Evolutionary conservation across 2,113 vertebrate species (phyloP).

Genomic region (Holacanthus passer): DNA sequence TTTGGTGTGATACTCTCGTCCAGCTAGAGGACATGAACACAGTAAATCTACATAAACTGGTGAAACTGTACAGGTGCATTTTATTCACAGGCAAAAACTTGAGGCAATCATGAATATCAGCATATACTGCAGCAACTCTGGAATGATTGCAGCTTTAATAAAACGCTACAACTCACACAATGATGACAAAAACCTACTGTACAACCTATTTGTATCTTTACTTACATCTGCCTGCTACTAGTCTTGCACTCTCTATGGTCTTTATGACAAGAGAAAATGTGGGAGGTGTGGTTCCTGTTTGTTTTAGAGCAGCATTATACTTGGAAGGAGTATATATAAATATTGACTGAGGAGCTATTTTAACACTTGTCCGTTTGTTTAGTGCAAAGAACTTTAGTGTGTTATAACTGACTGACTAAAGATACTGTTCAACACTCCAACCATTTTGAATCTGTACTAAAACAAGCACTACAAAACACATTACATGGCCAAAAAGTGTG

Average conservation of each 20-base stretch:
- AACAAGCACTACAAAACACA: not conserved
- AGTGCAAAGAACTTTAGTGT: not conserved
- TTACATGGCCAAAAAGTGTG: not conserved
- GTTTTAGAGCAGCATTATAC: not conserved
- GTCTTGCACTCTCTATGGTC: conserved; percentile 43
- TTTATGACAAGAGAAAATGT: conserved; percentile 44
- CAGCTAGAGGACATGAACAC: not conserved
- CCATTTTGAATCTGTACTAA: not conserved
- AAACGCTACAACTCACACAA: not conserved
- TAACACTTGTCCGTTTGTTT: not conserved
- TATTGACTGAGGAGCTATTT: not conserved
- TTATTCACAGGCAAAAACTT: not conserved
- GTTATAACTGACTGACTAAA: not conserved
- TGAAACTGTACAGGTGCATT: not conserved
- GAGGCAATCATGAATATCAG: too few species aligned
- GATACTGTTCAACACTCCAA: too few species aligned
- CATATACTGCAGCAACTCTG: not conserved
- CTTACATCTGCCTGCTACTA: conserved; percentile 2
- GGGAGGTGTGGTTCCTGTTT: conserved; percentile 29
- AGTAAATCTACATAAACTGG: not conserved
- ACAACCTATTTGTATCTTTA: not conserved
- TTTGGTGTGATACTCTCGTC: not conserved
- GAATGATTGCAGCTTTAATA: not conserved
- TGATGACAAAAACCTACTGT: not conserved
- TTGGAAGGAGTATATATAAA: not conserved